Evolutionary conservation across 2,888 invertebrate species (phyloP).

Genomic region (Hedychridium roseum): DNA sequence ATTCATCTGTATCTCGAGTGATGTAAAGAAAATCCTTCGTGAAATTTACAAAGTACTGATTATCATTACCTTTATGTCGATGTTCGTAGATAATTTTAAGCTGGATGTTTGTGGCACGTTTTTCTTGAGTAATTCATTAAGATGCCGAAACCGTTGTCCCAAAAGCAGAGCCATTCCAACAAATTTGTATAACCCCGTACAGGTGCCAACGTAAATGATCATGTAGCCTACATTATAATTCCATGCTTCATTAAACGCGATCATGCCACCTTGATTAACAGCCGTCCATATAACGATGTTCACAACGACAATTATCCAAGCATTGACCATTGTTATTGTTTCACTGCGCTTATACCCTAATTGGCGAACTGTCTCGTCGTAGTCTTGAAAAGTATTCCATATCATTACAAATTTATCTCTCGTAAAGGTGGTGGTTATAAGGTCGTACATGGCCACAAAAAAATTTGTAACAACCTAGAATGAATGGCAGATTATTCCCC

Average conservation of each 20-base stretch:
- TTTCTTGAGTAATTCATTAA: slow-evolving; percentile 45
- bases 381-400: slow-evolving; percentile 53
- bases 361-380: slow-evolving; percentile 40
- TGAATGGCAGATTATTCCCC: too few species aligned
- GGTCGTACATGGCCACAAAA: slow-evolving; percentile 32
- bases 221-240: slow-evolving; percentile 45
- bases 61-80: slow-evolving; percentile 2
- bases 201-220: slow-evolving; percentile 44
- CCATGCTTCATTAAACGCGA: slow-evolving; percentile 46
- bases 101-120: too few species aligned
- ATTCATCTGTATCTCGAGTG: too few species aligned
- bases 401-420: slow-evolving; percentile 39
- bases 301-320: slow-evolving; percentile 33
- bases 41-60: too few species aligned
- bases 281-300: slow-evolving; percentile 36
- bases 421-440: slow-evolving; percentile 24
- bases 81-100: slow-evolving; percentile 1
- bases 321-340: slow-evolving; percentile 23
- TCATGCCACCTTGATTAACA: slow-evolving; percentile 47
- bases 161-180: slow-evolving; percentile 44
- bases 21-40: too few species aligned
- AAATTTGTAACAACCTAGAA: slow-evolving; percentile 45
- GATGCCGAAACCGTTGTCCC: slow-evolving; percentile 50
- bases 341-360: slow-evolving; percentile 44
- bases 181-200: slow-evolving; percentile 45